A percentile compares a stretch with the other conserved stretches of the same genome.
phyloP scores from a whole-genome alignment of 2,888 invertebrate species.

The Agelastica alni region DNA sequence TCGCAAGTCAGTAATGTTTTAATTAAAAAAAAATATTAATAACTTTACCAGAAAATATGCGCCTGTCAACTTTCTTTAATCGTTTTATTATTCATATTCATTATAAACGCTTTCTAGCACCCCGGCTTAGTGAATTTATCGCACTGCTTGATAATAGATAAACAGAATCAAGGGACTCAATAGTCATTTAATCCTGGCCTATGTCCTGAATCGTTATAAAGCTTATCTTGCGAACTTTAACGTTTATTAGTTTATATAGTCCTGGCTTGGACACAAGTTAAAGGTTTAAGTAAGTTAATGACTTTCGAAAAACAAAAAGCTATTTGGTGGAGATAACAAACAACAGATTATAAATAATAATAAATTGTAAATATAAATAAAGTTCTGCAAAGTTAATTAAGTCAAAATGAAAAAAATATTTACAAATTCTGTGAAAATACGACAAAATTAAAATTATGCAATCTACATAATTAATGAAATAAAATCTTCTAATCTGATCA shows the following conservation, averaged over 20 bases:
- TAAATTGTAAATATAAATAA: background rate
- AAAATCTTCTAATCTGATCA: too few relatives aligned
- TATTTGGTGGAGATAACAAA: conserved; percentile 9
- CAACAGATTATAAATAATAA: conserved; percentile 8
- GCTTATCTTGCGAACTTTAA: conserved; percentile 14
- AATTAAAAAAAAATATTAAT: too few relatives aligned
- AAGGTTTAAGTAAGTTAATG: conserved; percentile 2
- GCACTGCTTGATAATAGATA: conserved; percentile 11
- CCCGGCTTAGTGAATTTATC: background rate
- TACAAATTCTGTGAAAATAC: too few relatives aligned
- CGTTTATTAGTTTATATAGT: conserved; percentile 18
- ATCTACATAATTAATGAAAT: too few relatives aligned
- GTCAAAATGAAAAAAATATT: too few relatives aligned
- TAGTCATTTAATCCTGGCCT: conserved; percentile 4
- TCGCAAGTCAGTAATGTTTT: too few relatives aligned
- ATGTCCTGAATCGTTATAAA: conserved; percentile 8
- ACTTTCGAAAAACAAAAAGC: conserved; percentile 2
- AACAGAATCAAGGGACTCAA: conserved; percentile 4
- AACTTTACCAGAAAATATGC: too few relatives aligned
- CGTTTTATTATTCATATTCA: background rate
- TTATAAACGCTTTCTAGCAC: background rate
- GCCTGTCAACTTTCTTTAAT: too few relatives aligned
- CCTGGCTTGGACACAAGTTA: conserved; percentile 5
- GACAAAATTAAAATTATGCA: too few relatives aligned
- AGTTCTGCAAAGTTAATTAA: background rate